Evolutionary conservation across 2,113 vertebrate genomes (phyloP).

Genomic region (Antechinus flavipes): DNA sequence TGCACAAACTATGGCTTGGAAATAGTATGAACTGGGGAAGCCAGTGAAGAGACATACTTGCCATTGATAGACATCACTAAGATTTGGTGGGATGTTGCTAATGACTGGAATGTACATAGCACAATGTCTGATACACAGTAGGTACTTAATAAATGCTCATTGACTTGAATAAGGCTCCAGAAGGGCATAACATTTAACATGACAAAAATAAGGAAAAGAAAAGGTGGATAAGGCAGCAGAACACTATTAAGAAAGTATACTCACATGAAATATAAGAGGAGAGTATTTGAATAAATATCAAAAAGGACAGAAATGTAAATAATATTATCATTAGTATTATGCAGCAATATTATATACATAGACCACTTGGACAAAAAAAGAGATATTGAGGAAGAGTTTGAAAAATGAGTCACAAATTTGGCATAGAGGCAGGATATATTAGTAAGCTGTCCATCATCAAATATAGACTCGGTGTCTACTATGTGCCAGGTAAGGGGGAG

Average conservation of each 20-base stretch:
- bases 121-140: not conserved
- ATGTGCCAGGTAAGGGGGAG: not conserved
- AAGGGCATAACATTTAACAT: not conserved
- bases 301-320: not conserved
- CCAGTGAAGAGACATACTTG: not conserved
- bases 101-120: not conserved
- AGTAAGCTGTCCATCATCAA: too few species aligned
- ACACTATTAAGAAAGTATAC: not conserved
- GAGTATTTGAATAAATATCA: not conserved
- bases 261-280: not conserved
- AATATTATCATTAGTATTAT: not conserved
- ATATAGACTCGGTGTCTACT: not conserved
- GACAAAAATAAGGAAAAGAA: not conserved
- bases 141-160: not conserved
- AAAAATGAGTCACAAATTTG: not conserved
- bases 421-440: not conserved
- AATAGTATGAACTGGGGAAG: not conserved
- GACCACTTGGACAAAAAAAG: not conserved
- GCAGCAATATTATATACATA: not conserved
- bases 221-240: not conserved
- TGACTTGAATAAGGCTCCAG: not conserved
- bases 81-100: not conserved
- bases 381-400: not conserved
- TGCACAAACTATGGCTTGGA: not conserved
- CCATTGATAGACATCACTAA: not conserved